phyloP scores from a whole-genome alignment of 2,888 invertebrate species.

The Harpalus rufipes region DNA sequence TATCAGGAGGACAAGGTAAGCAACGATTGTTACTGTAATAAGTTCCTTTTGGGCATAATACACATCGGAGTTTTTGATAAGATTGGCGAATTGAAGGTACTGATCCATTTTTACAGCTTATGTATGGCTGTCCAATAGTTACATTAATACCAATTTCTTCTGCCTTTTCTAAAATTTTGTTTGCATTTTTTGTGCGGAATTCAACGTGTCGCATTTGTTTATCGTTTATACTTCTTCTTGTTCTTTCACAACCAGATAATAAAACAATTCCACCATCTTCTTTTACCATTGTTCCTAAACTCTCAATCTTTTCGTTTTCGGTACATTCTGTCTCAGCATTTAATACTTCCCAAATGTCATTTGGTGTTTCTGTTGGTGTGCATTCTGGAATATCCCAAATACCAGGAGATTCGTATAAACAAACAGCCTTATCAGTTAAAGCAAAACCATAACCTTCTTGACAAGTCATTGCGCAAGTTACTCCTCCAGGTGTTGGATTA shows the following conservation, averaged over 20 bases:
- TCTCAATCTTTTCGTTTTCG: slow-evolving; percentile 49
- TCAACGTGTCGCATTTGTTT: slow-evolving; percentile 44
- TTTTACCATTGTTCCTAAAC: slow-evolving; percentile 46
- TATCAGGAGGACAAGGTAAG: slow-evolving; percentile 79
- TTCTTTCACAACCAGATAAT: slow-evolving; percentile 52
- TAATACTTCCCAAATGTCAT: slow-evolving; percentile 53
- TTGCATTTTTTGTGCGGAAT: slow-evolving; percentile 44
- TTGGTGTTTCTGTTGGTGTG: slow-evolving; percentile 63
- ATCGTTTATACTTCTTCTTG: slow-evolving; percentile 20
- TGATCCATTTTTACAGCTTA: slow-evolving; percentile 62
- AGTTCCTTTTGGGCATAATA: slow-evolving; percentile 83
- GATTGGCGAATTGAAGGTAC: slow-evolving; percentile 44
- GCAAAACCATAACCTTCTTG: slow-evolving; percentile 82
- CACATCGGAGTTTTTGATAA: slow-evolving; percentile 71
- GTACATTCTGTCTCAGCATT: slow-evolving; percentile 52
- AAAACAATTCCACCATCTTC: slow-evolving; percentile 58
- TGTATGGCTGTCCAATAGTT: slow-evolving; percentile 51
- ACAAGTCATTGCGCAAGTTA: slow-evolving; percentile 80
- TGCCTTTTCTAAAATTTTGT: slow-evolving; percentile 57
- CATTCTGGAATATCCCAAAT: slow-evolving; percentile 65
- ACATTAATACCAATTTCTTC: slow-evolving; percentile 36
- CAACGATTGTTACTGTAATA: slow-evolving; percentile 81
- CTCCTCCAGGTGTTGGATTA: slow-evolving; percentile 70
- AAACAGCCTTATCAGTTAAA: slow-evolving; percentile 69
- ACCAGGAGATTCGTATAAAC: slow-evolving; percentile 50